Evolutionary conservation across 1,140 invertebrate species (phyloP).

Genomic region (Oscheius sp.): DNA sequence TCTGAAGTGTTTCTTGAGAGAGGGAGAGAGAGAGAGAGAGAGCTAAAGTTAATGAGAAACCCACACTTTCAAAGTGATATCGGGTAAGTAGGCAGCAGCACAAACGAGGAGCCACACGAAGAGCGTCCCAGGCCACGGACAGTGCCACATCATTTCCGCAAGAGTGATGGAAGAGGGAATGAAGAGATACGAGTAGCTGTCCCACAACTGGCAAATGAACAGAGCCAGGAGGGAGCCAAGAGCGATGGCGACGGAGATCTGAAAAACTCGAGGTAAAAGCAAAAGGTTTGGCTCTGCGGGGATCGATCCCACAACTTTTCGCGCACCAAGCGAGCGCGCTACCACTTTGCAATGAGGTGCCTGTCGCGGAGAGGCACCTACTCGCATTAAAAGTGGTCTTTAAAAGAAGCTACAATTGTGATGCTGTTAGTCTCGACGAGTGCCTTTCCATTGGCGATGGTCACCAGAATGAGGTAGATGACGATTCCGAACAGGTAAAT

Average conservation of each 20-base stretch:
- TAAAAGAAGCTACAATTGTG: conserved; percentile 69
- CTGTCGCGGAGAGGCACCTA: too few relatives aligned
- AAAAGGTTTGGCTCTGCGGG: too few relatives aligned
- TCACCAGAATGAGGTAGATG: conserved; percentile 79
- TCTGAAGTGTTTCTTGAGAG: conserved; percentile 17
- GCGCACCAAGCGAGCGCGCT: too few relatives aligned
- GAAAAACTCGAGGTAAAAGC: too few relatives aligned
- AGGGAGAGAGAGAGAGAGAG: too few relatives aligned
- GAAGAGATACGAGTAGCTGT: conserved; percentile 41
- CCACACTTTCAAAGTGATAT: conserved; percentile 83
- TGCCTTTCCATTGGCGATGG: conserved; percentile 92
- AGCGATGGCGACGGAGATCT: conserved; percentile 79
- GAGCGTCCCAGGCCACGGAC: conserved; percentile 85
- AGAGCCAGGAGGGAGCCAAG: conserved; percentile 90
- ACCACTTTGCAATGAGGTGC: too few relatives aligned
- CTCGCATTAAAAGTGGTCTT: too few relatives aligned
- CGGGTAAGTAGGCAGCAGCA: conserved; percentile 76
- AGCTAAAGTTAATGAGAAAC: conserved; percentile 49
- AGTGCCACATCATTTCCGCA: conserved; percentile 81
- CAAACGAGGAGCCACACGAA: conserved; percentile 83
- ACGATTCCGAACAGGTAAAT: conserved; percentile 90
- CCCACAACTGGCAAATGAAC: conserved; percentile 81
- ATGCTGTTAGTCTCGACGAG: conserved; percentile 90
- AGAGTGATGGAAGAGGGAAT: conserved; percentile 84
- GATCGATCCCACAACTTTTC: too few relatives aligned